Base-by-base conservation (phyloP, 2,888 invertebrate genomes). In the Baronia brevicornis region DNA sequence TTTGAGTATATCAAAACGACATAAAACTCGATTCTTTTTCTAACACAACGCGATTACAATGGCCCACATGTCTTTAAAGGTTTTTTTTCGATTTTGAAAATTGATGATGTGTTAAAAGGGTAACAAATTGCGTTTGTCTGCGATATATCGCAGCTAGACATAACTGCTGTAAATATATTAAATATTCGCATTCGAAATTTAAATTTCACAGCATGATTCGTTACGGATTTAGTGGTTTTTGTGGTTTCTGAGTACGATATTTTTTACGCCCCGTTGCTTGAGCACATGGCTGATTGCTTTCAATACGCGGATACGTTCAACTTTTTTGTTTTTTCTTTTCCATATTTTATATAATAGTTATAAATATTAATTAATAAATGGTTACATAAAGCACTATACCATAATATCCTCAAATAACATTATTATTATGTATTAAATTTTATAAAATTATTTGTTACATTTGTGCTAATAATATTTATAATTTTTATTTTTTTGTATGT, bases 91-190 rank as follows among this genome's bases (percentile, higher is more conserved):
- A 70, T 77, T 79, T 75, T 69, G 69, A 79, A 71, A 79, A 80
- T 75, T 71, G 71, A 80, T 79, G 79, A 82, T 68, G 79, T 80
- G 80, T 80, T 82, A 84, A 84, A 80, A 80, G 77, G 74, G 69
- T 74, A 67, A 74, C 73, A 66, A 67, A 72, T 70, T 65, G 70
- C 61, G 53, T 47, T 50, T 44, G 53, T 43, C 43, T 46, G 44
- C 46, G 13, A 36, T 39, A 23, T 51, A 57, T 63, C n/a, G n/a
- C n/a, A n/a, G n/a, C n/a, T n/a, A n/a, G n/a, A n/a, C n/a, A n/a
- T n/a, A n/a, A n/a, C n/a, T n/a, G n/a, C n/a, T n/a, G n/a, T n/a
- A n/a, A n/a, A 60, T 68, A 65, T 70, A 65, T 73, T 64, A 67
- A 55, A 55, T 55, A 63, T 62, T 61, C 51, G 60, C 61, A 58